phyloP scores from a whole-genome alignment of 2,888 invertebrate genomes.

The Lathronympha strigana region DNA sequence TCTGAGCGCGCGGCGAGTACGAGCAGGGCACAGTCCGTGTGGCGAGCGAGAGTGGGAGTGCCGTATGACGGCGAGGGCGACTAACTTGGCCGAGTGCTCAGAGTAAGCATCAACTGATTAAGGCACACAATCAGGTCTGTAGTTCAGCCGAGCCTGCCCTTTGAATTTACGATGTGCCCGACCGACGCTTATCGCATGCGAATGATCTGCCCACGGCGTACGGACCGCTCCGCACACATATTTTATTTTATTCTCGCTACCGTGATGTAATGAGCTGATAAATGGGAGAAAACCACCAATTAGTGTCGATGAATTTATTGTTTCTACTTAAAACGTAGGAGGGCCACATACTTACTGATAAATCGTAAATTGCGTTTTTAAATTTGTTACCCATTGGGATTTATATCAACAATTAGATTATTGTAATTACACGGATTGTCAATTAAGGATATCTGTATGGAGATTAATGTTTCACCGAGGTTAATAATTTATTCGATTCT shows the following conservation, averaged over 20 bases:
- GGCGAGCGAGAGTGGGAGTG: slow-evolving; percentile 24
- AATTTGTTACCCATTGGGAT: slow-evolving; percentile 64
- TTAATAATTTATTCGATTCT: slow-evolving; percentile 47
- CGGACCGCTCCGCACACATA: slow-evolving; percentile 78
- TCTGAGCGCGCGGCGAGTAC: slow-evolving; percentile 27
- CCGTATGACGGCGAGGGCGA: slow-evolving; percentile 32
- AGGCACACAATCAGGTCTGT: slow-evolving; percentile 81
- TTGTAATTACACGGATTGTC: slow-evolving; percentile 63
- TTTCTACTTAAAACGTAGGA: slow-evolving; percentile 84
- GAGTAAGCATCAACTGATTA: slow-evolving; percentile 76
- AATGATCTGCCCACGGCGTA: slow-evolving; percentile 83
- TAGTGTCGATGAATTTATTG: slow-evolving; percentile 85
- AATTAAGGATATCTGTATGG: slow-evolving; percentile 57
- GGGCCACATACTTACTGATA: slow-evolving; percentile 70
- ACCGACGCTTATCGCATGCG: slow-evolving; percentile 83
- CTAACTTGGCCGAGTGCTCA: slow-evolving; percentile 24
- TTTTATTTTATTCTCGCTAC: slow-evolving; percentile 85
- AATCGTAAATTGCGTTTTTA: slow-evolving; percentile 79
- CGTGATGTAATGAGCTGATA: slow-evolving; percentile 85
- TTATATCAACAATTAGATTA: slow-evolving; percentile 71
- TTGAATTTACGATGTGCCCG: slow-evolving; percentile 84
- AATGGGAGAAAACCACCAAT: slow-evolving; percentile 85
- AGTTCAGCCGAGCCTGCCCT: slow-evolving; percentile 81
- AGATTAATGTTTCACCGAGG: slow-evolving; percentile 50
- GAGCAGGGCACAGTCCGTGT: slow-evolving; percentile 16